Conservation (phyloP, 2,113 vertebrate species). For the Pleuronectes platessa region DNA sequence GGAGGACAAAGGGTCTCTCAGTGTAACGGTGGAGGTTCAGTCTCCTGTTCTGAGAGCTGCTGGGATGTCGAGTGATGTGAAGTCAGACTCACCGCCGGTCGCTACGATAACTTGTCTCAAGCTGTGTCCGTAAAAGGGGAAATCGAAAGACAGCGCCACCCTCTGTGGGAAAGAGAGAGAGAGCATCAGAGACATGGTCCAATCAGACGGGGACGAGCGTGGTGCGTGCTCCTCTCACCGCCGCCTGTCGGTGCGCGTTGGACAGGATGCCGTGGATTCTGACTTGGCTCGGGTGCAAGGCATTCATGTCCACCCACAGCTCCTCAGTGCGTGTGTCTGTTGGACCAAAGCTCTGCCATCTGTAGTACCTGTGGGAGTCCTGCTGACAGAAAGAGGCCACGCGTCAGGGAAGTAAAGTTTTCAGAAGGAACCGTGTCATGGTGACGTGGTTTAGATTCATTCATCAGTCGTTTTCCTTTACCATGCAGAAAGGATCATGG, state of each 20-base stretch:
- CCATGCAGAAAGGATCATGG: too few species aligned
- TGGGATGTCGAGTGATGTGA: not conserved
- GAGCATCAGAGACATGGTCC: slow-evolving; percentile 2
- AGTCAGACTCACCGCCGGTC: slow-evolving; percentile 86
- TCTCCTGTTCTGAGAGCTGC: not conserved
- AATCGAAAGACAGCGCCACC: slow-evolving; percentile 92
- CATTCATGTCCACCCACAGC: slow-evolving; percentile 89
- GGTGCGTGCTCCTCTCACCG: slow-evolving; percentile 81
- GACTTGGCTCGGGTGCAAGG: slow-evolving; percentile 85
- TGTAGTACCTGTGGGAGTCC: slow-evolving; percentile 92
- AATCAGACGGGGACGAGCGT: not conserved
- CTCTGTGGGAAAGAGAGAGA: slow-evolving; percentile 77
- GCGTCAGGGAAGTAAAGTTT: slow-evolving; percentile 1
- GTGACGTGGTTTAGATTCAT: not conserved
- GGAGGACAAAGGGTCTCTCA: slow-evolving; percentile 13
- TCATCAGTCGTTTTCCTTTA: too few species aligned
- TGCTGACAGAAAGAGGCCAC: slow-evolving; percentile 76
- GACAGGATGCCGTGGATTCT: slow-evolving; percentile 92
- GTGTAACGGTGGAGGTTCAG: not conserved
- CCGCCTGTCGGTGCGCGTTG: slow-evolving; percentile 91
- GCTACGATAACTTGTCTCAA: slow-evolving; percentile 94
- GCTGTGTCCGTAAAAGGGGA: slow-evolving; percentile 95
- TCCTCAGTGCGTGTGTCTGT: slow-evolving; percentile 77
- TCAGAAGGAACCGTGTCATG: not conserved
- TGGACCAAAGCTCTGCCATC: slow-evolving; percentile 86